Conservation (phyloP, 1,140 invertebrate species). For the Geopemphigus sp. region DNA sequence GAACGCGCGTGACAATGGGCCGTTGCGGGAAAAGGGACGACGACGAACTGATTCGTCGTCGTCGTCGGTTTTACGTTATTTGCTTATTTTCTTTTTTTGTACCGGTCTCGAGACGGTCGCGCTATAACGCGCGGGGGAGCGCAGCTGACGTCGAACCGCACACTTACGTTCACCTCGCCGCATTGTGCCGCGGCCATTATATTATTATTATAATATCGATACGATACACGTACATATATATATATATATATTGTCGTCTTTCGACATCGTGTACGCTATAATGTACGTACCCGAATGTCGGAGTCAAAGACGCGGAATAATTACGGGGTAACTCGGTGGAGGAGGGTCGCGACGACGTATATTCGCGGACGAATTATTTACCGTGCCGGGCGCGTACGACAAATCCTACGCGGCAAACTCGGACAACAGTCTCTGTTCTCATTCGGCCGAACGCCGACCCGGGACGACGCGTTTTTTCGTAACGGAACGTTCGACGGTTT, state of each 20-base stretch:
- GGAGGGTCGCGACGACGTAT: slow-evolving; percentile 34
- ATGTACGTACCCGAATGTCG: not conserved
- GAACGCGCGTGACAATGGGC: slow-evolving; percentile 32
- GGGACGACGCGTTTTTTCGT: too few species aligned
- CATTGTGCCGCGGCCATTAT: not conserved
- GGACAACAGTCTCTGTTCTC: too few species aligned
- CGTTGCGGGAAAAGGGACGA: not conserved
- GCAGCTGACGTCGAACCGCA: too few species aligned
- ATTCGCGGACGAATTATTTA: slow-evolving; percentile 40
- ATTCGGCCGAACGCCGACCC: too few species aligned
- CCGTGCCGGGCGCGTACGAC: not conserved
- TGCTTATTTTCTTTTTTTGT: not conserved
- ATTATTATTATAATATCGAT: not conserved
- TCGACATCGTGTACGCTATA: not conserved
- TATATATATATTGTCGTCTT: slow-evolving; percentile 29
- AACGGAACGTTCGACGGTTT: too few species aligned
- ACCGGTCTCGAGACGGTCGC: too few species aligned
- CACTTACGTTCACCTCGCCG: too few species aligned
- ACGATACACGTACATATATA: too few species aligned
- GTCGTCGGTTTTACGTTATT: not conserved
- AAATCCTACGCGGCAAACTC: too few species aligned
- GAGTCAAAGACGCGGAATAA: slow-evolving; percentile 48
- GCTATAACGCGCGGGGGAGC: too few species aligned
- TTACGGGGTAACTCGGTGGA: slow-evolving; percentile 1
- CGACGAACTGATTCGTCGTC: not conserved